Base-by-base conservation (phyloP, 2,888 invertebrate species). In the Elaeidobius kamerunicus region DNA sequence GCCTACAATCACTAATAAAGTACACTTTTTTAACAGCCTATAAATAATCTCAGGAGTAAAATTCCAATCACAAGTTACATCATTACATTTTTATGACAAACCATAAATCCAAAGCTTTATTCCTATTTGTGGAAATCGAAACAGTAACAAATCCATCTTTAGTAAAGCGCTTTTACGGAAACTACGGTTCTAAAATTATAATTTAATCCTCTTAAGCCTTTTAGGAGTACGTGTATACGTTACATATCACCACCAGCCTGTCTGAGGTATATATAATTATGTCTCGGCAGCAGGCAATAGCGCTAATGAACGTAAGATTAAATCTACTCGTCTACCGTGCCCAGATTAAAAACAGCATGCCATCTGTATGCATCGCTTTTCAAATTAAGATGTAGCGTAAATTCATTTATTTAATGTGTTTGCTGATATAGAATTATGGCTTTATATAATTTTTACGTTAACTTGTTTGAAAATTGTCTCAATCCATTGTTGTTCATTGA, bases 251-350 rank as follows among this genome's bases (percentile, higher is more conserved):
- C 30, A 36, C 7, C 47, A 47, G 28, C 38, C 39, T 47, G 39
- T 47, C 47, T 47, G 47, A 47, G 39, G 47, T 47, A 30, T 47
- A 42, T 28, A 43, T 47, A 47, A 47, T 47, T 39, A 39, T 30
- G 30, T 47, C 39, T 39, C 35, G 35, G 28, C 47, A 47, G 39
- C 16, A 18, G 39, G 47, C 47, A 39, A 47, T 47, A 47, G 47
- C 30, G 27, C 39, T 47, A 47, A 47, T 39, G 47, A 47, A 47
- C 30, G 28, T 47, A 47, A 47, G 47, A 47, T 47, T 47, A 39
- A 47, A 47, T 47, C 47, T 47, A 30, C 47, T 39, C 28, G 47
- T 47, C 47, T 38, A 47, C 28, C 18, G 15, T 15, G 38, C 39
- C 36, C 39, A 42, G 42, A 42, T 42, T 42, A 42, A 42, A 42